A percentile compares a stretch with the other conserved stretches of the same genome.
Evolutionary conservation across 2,113 vertebrate species (phyloP).

Genomic region (Leucopsar rothschildi): DNA sequence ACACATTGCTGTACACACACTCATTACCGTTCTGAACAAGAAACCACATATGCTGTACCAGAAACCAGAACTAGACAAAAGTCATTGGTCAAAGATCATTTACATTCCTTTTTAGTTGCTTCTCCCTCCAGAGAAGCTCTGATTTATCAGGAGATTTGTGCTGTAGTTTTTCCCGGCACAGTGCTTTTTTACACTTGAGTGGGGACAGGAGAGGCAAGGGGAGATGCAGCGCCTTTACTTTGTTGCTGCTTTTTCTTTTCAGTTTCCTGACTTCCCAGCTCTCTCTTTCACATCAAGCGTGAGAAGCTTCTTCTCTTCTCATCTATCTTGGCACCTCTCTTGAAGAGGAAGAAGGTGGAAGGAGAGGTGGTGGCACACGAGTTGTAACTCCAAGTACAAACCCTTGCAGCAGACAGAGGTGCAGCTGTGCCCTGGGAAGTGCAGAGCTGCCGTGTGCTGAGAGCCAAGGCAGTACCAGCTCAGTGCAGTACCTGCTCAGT

Average conservation of each 20-base stretch:
- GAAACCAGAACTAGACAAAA: conserved; percentile 55
- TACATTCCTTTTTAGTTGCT: conserved; percentile 56
- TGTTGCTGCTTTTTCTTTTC: background rate
- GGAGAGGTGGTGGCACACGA: background rate
- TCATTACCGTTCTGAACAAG: conserved; percentile 42
- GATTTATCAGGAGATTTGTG: conserved; percentile 30
- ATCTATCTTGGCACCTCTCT: background rate
- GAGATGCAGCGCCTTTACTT: background rate
- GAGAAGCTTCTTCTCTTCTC: background rate
- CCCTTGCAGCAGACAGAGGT: background rate
- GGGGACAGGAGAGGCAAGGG: background rate
- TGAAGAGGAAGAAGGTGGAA: background rate
- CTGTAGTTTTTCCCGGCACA: background rate
- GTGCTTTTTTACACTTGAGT: background rate
- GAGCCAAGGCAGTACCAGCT: background rate
- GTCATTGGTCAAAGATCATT: conserved; percentile 60
- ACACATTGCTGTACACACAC: conserved; percentile 40
- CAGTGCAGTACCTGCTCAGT: background rate
- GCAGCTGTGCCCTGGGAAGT: background rate
- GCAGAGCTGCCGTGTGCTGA: background rate
- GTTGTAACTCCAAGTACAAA: background rate
- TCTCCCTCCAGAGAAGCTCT: conserved; percentile 20
- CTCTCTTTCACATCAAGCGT: rapidly evolving
- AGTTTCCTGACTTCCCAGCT: background rate
- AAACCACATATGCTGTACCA: conserved; percentile 20